Evolutionary conservation across 2,113 vertebrate species (phyloP).

Genomic region (Forbesichthys papilliferus): DNA sequence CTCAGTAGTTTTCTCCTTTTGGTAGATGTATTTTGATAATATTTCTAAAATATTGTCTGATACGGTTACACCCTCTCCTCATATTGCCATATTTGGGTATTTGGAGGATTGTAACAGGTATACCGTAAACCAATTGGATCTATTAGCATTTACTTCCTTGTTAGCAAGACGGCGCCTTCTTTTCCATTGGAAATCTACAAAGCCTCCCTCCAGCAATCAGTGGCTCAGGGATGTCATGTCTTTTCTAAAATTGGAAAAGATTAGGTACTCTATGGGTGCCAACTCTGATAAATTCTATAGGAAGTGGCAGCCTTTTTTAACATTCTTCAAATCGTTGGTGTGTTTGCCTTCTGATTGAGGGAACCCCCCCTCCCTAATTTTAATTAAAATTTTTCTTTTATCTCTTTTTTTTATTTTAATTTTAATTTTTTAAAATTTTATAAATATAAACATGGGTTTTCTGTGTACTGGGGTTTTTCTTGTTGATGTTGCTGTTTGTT

Average conservation of each 20-base stretch:
- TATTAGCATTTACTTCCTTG: no score
- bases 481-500: no score
- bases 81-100: neutral
- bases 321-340: neutral
- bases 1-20: neutral
- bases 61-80: neutral
- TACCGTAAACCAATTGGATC: no score
- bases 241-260: neutral
- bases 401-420: neutral
- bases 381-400: neutral
- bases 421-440: no score
- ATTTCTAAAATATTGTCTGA: neutral
- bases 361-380: neutral
- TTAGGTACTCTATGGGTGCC: neutral
- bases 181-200: neutral
- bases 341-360: neutral
- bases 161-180: no score
- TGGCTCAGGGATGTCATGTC: constrained; percentile 1
- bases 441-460: no score
- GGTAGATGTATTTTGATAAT: neutral
- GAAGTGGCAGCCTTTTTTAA: neutral
- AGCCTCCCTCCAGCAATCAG: neutral
- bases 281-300: neutral
- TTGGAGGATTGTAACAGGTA: neutral
- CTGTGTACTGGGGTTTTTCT: no score